A percentile compares a stretch with the other conserved stretches of the same genome.
These are phyloP conservation scores for Solenopsis invicta DNA, from an alignment of 1,140 invertebrate species.

Conservation along the genomic window DNA sequence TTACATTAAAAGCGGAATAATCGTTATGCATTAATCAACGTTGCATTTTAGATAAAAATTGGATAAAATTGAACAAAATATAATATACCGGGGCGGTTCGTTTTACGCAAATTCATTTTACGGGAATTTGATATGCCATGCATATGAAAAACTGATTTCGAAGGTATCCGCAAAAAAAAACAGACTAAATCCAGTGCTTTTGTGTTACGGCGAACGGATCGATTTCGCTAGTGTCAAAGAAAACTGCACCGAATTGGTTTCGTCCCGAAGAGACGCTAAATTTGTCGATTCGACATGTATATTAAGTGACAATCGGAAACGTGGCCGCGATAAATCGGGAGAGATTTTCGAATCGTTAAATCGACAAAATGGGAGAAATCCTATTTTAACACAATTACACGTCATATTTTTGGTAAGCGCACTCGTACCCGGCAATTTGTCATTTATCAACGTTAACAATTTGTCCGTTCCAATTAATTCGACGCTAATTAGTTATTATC, in stretches of 20 bases:
- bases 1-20: background rate
- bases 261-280: slow-evolving; percentile 13
- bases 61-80: background rate
- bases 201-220: background rate
- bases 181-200: background rate
- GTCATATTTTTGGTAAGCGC: slow-evolving; percentile 22
- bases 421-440: too few species aligned
- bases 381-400: slow-evolving; percentile 36
- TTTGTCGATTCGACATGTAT: slow-evolving; percentile 10
- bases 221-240: slow-evolving; percentile 42
- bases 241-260: slow-evolving; percentile 17
- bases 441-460: slow-evolving; percentile 5
- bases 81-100: background rate
- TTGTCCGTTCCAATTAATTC: slow-evolving; percentile 42
- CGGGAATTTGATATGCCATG: slow-evolving; percentile 39
- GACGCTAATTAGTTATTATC: slow-evolving; percentile 32
- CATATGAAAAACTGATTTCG: slow-evolving; percentile 28
- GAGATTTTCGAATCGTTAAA: slow-evolving; percentile 36
- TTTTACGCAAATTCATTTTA: slow-evolving; percentile 22
- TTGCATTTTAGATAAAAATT: background rate
- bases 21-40: background rate
- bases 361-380: slow-evolving; percentile 21
- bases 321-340: slow-evolving; percentile 12
- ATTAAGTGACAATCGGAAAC: slow-evolving; percentile 22
- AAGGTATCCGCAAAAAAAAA: background rate